Evolutionary conservation across 1,140 invertebrate genomes (phyloP).

Genomic region (Tetragnatha versicolor): DNA sequence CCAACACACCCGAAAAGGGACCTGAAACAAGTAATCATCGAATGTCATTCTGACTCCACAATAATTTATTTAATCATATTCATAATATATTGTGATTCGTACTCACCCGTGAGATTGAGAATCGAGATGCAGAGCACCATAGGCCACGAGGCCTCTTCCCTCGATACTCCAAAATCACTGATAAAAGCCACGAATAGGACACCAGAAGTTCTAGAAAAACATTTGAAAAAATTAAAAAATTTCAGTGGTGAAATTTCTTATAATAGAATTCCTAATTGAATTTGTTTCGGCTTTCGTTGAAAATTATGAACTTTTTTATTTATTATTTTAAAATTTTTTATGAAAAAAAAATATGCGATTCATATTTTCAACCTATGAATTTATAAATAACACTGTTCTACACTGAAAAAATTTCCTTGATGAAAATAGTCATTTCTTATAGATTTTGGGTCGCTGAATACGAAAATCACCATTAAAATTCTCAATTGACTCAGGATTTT

Average conservation of each 20-base stretch:
- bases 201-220: constrained; percentile 12
- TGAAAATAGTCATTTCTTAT: too few species aligned
- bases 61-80: too few species aligned
- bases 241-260: background rate
- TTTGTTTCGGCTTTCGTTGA: background rate
- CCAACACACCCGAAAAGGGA: constrained; percentile 28
- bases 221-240: background rate
- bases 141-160: constrained; percentile 52
- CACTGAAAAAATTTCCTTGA: too few species aligned
- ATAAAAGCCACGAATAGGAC: constrained; percentile 54
- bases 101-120: constrained; percentile 28
- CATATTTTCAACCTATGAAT: background rate
- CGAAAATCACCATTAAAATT: too few species aligned
- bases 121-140: constrained; percentile 32
- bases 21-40: background rate
- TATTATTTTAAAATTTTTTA: too few species aligned
- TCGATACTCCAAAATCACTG: constrained; percentile 9
- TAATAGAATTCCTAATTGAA: background rate
- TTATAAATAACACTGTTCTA: background rate
- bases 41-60: too few species aligned
- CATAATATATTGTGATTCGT: too few species aligned
- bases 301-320: background rate
- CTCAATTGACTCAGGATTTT: too few species aligned
- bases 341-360: too few species aligned
- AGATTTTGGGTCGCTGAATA: too few species aligned